Conservation (phyloP, 64 coral and sea anemone species). For the Acropora yongei region DNA sequence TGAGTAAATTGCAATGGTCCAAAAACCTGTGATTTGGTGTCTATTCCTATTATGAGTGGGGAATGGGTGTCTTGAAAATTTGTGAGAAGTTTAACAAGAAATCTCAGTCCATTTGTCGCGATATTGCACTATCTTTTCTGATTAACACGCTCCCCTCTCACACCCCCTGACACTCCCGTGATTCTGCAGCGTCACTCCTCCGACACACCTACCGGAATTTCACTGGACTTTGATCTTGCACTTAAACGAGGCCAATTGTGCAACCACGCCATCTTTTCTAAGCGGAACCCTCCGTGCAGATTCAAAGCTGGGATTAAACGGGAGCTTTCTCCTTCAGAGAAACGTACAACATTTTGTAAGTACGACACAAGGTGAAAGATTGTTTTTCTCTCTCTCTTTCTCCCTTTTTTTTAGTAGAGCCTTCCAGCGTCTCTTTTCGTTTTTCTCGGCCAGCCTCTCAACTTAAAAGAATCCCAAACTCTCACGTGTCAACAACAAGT, state of each 20-base stretch:
- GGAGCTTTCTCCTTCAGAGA: conserved; percentile 23
- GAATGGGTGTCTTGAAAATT: no score
- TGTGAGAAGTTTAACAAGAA: no score
- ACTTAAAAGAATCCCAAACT: background rate
- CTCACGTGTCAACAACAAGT: no score
- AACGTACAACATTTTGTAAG: background rate
- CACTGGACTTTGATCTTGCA: conserved; percentile 21
- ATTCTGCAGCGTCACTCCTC: background rate
- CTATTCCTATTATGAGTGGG: no score
- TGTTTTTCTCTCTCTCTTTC: background rate
- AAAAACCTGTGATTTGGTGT: no score
- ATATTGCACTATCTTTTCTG: no score
- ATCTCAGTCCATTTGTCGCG: no score
- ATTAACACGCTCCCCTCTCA: no score
- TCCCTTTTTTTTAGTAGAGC: background rate
- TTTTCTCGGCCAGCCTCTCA: background rate
- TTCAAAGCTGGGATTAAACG: conserved; percentile 28
- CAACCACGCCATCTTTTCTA: background rate
- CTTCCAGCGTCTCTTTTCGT: background rate
- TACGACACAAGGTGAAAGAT: background rate
- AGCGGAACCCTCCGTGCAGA: background rate
- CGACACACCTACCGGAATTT: background rate
- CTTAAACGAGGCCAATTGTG: background rate
- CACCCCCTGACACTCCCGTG: conserved; percentile 7
- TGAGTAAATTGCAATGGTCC: background rate